A percentile compares a stretch with the other conserved stretches of the same genome.
phyloP scores from a whole-genome alignment of 2,888 invertebrate species.

The Dione juno region DNA sequence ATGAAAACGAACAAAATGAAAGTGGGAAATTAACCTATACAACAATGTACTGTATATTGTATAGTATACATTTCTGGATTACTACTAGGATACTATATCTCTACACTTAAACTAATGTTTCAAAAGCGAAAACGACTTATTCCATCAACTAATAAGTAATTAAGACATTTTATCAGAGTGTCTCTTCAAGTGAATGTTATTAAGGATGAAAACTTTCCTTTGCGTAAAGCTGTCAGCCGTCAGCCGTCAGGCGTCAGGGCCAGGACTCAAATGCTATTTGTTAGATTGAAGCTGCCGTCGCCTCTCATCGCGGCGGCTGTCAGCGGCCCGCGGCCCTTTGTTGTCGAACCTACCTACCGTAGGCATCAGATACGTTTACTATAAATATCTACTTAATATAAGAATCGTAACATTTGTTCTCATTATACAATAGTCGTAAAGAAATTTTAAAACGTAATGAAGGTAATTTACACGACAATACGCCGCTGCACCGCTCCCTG shows the following conservation, averaged over 20 bases:
- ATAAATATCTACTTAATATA: not conserved
- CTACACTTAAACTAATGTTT: not conserved
- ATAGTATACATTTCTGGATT: too few relatives aligned
- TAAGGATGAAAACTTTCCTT: slow-evolving; percentile 20
- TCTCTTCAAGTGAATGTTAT: slow-evolving; percentile 7
- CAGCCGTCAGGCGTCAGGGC: slow-evolving; percentile 11
- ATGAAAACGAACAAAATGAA: too few relatives aligned
- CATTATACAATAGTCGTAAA: not conserved
- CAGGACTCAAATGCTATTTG: slow-evolving; percentile 19
- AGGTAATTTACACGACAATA: slow-evolving; percentile 1
- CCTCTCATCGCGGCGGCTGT: slow-evolving; percentile 14
- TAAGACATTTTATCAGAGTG: slow-evolving; percentile 4
- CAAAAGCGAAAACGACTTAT: not conserved
- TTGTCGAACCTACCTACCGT: slow-evolving; percentile 2
- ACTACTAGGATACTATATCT: too few relatives aligned
- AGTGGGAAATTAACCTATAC: too few relatives aligned
- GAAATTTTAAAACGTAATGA: slow-evolving; percentile 7
- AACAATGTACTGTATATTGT: too few relatives aligned
- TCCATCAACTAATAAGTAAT: not conserved
- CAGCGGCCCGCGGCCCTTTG: slow-evolving; percentile 20
- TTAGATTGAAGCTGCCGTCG: slow-evolving; percentile 21
- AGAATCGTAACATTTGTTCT: not conserved
- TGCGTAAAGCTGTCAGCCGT: slow-evolving; percentile 15
- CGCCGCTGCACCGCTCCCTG: slow-evolving; percentile 7
- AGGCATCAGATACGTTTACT: not conserved